These are phyloP conservation scores for Polyploca ridens DNA, from an alignment of 2,888 invertebrate genomes.

Conservation along the genomic window DNA sequence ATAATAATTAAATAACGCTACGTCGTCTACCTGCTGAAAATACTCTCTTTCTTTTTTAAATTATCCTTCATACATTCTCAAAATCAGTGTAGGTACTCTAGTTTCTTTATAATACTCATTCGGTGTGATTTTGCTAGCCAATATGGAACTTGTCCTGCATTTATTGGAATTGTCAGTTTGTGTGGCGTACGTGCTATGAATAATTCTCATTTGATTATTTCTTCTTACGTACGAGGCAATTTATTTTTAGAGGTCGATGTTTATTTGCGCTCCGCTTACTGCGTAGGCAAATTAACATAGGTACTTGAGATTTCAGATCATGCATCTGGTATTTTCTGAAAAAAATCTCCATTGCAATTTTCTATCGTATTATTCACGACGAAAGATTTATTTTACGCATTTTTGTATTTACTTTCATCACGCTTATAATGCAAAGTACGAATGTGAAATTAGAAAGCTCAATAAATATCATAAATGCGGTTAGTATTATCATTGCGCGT, in stretches of 20 bases:
- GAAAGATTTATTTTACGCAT: background rate
- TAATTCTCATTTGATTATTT: slow-evolving; percentile 3
- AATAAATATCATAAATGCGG: background rate
- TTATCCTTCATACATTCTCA: background rate
- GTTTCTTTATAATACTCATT: background rate
- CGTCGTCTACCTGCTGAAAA: background rate
- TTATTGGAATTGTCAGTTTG: background rate
- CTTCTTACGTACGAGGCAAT: slow-evolving; percentile 8
- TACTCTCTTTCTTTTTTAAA: background rate
- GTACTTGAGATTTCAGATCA: background rate
- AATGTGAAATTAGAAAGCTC: slow-evolving; percentile 11
- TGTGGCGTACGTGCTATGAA: background rate
- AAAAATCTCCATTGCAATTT: background rate
- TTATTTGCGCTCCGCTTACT: background rate
- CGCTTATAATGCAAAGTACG: background rate
- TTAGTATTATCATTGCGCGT: background rate
- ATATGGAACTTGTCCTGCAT: background rate
- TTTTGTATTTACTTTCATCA: background rate
- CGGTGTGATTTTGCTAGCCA: background rate
- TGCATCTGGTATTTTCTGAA: background rate
- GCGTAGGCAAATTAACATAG: background rate
- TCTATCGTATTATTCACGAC: background rate
- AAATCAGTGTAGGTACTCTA: background rate
- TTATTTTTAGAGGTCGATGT: slow-evolving; percentile 7
- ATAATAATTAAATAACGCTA: background rate